Evolutionary conservation across 2,113 vertebrate genomes (phyloP).

Genomic region (Atractosteus spatula): DNA sequence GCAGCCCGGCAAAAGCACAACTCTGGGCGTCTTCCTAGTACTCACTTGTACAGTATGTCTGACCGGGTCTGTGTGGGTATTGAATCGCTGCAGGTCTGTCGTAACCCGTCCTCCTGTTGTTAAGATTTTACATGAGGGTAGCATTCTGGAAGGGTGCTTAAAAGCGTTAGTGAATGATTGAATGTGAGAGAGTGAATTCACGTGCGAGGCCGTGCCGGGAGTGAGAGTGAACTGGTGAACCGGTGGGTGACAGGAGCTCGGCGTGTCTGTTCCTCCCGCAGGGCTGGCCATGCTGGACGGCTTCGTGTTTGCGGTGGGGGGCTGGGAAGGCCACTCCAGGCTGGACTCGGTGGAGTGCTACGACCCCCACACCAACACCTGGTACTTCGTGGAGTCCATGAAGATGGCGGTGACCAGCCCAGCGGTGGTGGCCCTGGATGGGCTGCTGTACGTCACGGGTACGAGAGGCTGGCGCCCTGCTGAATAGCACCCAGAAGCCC

Average conservation of each 20-base stretch:
- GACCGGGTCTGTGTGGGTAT: too few species aligned
- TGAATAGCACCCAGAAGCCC: too few species aligned
- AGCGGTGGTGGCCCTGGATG: conserved; percentile 69
- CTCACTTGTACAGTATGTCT: too few species aligned
- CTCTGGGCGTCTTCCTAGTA: too few species aligned
- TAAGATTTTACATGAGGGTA: too few species aligned
- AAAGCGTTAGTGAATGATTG: too few species aligned
- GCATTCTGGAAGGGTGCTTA: too few species aligned
- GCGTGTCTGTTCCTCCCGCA: conserved; percentile 23
- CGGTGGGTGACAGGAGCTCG: neutral
- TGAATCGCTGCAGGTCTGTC: too few species aligned
- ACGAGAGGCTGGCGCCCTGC: conserved; percentile 3
- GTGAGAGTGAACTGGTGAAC: too few species aligned
- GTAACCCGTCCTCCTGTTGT: too few species aligned
- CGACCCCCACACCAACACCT: conserved; percentile 67
- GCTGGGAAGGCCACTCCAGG: conserved; percentile 71
- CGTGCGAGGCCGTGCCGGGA: neutral
- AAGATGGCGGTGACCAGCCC: conserved; percentile 77
- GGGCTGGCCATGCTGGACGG: conserved; percentile 74
- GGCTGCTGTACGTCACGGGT: conserved; percentile 75
- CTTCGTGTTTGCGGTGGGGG: conserved; percentile 72
- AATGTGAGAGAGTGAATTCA: too few species aligned
- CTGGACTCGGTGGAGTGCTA: conserved; percentile 73
- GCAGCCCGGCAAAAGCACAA: too few species aligned
- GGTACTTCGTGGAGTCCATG: conserved; percentile 69